Evolutionary conservation across 2,888 invertebrate species (phyloP).

Genomic region (Thymelicus acteon): DNA sequence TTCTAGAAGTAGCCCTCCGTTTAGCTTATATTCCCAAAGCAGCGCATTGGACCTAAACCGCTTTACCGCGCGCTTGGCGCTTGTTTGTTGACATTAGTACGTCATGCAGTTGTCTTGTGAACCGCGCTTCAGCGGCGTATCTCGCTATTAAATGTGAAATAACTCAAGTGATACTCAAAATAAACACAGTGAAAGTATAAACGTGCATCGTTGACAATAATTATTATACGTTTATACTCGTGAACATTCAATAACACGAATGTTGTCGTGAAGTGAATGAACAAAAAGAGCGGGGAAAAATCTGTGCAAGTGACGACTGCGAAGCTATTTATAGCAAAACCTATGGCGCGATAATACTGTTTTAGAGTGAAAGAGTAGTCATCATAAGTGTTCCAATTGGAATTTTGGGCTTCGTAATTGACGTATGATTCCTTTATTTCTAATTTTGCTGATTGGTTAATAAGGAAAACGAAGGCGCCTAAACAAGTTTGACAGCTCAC

Average conservation of each 20-base stretch:
- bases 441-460: conserved; percentile 31
- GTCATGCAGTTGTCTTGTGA: conserved; percentile 69
- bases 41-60: conserved; percentile 52
- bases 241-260: conserved; percentile 42
- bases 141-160: conserved; percentile 59
- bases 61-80: conserved; percentile 48
- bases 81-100: conserved; percentile 63
- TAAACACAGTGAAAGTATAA: conserved; percentile 53
- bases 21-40: conserved; percentile 33
- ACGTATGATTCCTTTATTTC: conserved; percentile 35
- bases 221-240: conserved; percentile 46
- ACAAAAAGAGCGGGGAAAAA: conserved; percentile 76
- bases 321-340: conserved; percentile 76
- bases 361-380: conserved; percentile 51
- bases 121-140: conserved; percentile 70
- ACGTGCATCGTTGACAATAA: conserved; percentile 53
- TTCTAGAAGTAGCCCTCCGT: neutral
- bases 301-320: conserved; percentile 73
- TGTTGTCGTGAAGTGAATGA: conserved; percentile 58
- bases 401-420: conserved; percentile 44
- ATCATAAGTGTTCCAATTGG: conserved; percentile 48
- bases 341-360: conserved; percentile 64
- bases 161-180: conserved; percentile 52
- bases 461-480: conserved; percentile 61
- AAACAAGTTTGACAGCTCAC: conserved; percentile 82